These are phyloP conservation scores for Tethya wilhelma DNA, from an alignment of 37 sponge, comb jelly and placozoan genomes.

Conservation along the genomic window DNA sequence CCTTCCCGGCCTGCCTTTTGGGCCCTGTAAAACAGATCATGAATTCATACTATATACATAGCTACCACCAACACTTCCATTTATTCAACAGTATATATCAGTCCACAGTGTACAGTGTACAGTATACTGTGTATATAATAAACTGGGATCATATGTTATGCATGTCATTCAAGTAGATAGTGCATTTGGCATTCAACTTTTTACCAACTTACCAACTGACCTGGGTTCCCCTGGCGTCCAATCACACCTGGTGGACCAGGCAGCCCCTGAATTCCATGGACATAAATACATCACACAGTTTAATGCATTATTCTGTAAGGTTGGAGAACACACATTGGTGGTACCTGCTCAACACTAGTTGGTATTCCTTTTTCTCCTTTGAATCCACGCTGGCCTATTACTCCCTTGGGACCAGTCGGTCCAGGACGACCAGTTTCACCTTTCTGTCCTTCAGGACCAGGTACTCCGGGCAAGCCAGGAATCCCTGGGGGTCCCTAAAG, in stretches of 20 bases:
- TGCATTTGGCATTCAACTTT: not conserved
- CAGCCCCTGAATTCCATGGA: constrained; percentile 7
- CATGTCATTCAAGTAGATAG: not conserved
- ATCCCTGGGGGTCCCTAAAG: constrained; percentile 20
- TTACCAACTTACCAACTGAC: constrained; percentile 28
- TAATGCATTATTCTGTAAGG: not conserved
- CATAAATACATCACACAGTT: not conserved
- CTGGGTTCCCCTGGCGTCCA: constrained; percentile 13
- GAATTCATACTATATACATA: not conserved
- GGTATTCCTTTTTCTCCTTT: constrained; percentile 17
- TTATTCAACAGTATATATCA: too few relatives aligned
- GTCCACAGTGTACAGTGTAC: too few relatives aligned
- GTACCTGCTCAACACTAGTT: constrained; percentile 22
- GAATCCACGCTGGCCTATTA: not conserved
- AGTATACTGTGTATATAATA: too few relatives aligned
- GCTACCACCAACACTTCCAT: not conserved
- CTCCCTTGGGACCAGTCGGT: constrained; percentile 21
- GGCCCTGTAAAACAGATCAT: constrained; percentile 5
- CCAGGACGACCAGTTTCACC: constrained; percentile 32
- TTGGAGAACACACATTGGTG: constrained; percentile 10
- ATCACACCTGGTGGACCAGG: not conserved
- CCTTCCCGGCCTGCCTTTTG: constrained; percentile 25
- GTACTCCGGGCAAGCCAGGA: constrained; percentile 39
- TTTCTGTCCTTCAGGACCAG: constrained; percentile 25
- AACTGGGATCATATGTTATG: too few relatives aligned